These are phyloP conservation scores for Chorisops tibialis DNA, from an alignment of 2,888 invertebrate genomes.

Conservation along the genomic window DNA sequence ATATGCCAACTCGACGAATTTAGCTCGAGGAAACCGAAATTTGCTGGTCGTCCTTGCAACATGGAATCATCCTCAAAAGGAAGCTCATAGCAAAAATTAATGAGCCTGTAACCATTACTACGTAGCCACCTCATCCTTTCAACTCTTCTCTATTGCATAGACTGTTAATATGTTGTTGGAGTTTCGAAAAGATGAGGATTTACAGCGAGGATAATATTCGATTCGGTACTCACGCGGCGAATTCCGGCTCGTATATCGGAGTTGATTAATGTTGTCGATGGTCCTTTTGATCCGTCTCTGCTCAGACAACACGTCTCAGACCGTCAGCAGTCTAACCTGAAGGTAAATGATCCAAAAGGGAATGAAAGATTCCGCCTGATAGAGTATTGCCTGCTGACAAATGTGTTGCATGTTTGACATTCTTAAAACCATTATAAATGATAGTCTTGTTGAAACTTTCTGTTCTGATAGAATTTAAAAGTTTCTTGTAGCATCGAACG, in stretches of 20 bases:
- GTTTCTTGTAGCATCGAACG: background rate
- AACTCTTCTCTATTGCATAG: background rate
- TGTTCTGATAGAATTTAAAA: conserved; percentile 12
- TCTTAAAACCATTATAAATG: conserved; percentile 25
- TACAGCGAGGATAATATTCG: background rate
- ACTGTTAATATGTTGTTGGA: background rate
- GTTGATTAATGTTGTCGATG: conserved; percentile 26
- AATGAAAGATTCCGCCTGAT: too few relatives aligned
- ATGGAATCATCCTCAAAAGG: background rate
- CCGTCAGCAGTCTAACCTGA: background rate
- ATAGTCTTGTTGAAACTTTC: conserved; percentile 10
- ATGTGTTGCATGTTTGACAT: conserved; percentile 20
- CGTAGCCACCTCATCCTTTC: background rate
- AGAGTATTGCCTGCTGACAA: conserved; percentile 12
- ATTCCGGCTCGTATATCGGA: background rate
- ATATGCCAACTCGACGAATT: background rate
- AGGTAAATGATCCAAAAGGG: background rate
- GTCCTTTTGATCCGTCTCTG: conserved; percentile 5
- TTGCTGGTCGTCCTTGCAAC: background rate
- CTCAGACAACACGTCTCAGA: background rate
- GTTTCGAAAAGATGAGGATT: background rate
- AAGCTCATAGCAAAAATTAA: conserved; percentile 18
- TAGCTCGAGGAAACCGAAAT: background rate
- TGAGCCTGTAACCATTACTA: conserved; percentile 19
- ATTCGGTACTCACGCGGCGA: background rate